A percentile compares a stretch with the other conserved stretches of the same genome.
Evolutionary conservation across 2,113 vertebrate genomes (phyloP).

Genomic region (Ophiodon elongatus): DNA sequence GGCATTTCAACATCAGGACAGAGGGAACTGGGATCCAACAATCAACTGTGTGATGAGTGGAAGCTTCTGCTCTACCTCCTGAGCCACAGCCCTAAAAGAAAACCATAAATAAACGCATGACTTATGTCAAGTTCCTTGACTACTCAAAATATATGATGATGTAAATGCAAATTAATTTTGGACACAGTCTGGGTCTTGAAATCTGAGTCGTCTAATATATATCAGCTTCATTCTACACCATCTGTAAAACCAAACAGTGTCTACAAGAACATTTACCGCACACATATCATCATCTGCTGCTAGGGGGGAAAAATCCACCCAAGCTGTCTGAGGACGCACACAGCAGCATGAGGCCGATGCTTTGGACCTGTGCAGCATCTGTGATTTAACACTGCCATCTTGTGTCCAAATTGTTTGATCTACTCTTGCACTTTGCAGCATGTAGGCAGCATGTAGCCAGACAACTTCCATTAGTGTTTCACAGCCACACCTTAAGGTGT

Average conservation of each 20-base stretch:
- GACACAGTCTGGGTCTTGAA: constrained; percentile 29
- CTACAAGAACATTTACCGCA: constrained; percentile 42
- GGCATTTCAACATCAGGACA: not conserved
- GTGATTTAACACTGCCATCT: constrained; percentile 75
- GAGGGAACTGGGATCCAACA: not conserved
- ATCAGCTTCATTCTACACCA: constrained; percentile 60
- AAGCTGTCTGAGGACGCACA: constrained; percentile 30
- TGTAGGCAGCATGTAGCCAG: no score
- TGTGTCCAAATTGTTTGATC: constrained; percentile 45
- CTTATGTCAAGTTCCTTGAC: not conserved
- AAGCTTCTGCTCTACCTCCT: not conserved
- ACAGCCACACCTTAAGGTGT: no score
- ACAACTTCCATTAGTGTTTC: no score
- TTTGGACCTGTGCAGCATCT: not conserved
- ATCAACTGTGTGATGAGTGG: not conserved
- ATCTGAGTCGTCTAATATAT: constrained; percentile 44
- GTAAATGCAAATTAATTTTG: constrained; percentile 22
- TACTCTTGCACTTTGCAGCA: not conserved
- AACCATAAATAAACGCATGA: not conserved
- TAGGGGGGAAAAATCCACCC: constrained; percentile 34
- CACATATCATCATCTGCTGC: constrained; percentile 59
- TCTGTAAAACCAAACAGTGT: constrained; percentile 63
- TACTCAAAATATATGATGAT: constrained; percentile 6
- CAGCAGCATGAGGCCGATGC: constrained; percentile 4
- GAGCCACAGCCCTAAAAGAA: not conserved